phyloP scores from a whole-genome alignment of 2,113 vertebrate genomes.

The Menura novaehollandiae region DNA sequence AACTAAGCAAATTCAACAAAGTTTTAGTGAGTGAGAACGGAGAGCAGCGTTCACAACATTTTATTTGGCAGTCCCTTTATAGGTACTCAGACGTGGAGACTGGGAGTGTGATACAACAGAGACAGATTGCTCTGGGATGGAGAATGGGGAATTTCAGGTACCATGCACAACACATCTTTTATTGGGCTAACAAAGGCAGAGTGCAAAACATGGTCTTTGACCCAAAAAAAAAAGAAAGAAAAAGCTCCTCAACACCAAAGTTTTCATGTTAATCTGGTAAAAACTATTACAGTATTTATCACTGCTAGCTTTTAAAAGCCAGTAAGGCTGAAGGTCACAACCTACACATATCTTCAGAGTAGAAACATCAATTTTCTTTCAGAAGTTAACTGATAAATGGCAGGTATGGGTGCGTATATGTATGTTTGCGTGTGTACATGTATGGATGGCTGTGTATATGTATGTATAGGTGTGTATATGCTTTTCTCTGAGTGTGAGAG shows the following conservation, averaged over 20 bases:
- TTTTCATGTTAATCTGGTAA: not conserved
- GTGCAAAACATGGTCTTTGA: not conserved
- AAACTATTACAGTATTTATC: not conserved
- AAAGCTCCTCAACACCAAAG: not conserved
- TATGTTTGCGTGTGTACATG: not conserved
- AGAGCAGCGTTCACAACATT: not conserved
- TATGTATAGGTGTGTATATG: not conserved
- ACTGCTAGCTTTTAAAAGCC: not conserved
- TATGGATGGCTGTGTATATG: not conserved
- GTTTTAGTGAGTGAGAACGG: not conserved
- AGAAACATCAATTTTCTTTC: not conserved
- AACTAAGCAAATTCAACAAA: slow-evolving; percentile 30
- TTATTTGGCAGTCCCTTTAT: slow-evolving; percentile 11
- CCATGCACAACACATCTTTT: not conserved
- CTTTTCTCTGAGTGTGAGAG: not conserved
- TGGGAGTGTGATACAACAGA: not conserved
- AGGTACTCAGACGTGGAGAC: not conserved
- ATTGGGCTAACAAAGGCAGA: not conserved
- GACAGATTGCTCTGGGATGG: not conserved
- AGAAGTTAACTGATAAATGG: not conserved
- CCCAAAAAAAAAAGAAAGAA: not conserved
- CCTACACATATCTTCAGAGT: not conserved
- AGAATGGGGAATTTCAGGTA: not conserved
- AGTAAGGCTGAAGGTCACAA: not conserved
- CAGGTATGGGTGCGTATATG: not conserved